A percentile compares a stretch with the other conserved stretches of the same genome.
phyloP scores from a whole-genome alignment of 1,140 invertebrate species.

The Papilio glaucus region DNA sequence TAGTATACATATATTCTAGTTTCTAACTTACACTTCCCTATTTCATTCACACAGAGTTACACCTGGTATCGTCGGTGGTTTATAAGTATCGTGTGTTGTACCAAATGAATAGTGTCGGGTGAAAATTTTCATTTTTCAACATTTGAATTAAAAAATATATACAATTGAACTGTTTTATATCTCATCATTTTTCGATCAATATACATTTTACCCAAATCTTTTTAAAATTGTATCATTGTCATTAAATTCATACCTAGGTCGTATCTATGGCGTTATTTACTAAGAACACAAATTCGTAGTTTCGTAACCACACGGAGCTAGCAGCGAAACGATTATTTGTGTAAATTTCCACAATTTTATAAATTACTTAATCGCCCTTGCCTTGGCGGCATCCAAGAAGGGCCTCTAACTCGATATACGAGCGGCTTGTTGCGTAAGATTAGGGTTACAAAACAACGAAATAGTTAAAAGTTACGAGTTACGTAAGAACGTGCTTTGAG shows the following conservation, averaged over 20 bases:
- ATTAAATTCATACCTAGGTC: no score
- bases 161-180: no score
- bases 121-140: no score
- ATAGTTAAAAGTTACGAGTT: background rate
- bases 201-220: no score
- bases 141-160: no score
- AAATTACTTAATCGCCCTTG: background rate
- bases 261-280: no score
- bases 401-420: constrained; percentile 8
- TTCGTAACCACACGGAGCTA: background rate
- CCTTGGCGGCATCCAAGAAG: background rate
- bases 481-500: background rate
- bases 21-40: background rate
- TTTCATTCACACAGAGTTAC: background rate
- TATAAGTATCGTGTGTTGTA: no score
- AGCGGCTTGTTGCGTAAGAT: background rate
- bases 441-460: constrained; percentile 5
- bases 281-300: no score
- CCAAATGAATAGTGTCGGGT: no score
- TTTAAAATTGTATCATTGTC: no score
- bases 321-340: background rate
- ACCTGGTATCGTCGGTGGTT: no score
- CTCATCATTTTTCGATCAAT: no score
- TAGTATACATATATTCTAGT: background rate
- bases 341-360: background rate